These are phyloP conservation scores for Diprion similis DNA, from an alignment of 1,140 invertebrate species.

Conservation along the genomic window DNA sequence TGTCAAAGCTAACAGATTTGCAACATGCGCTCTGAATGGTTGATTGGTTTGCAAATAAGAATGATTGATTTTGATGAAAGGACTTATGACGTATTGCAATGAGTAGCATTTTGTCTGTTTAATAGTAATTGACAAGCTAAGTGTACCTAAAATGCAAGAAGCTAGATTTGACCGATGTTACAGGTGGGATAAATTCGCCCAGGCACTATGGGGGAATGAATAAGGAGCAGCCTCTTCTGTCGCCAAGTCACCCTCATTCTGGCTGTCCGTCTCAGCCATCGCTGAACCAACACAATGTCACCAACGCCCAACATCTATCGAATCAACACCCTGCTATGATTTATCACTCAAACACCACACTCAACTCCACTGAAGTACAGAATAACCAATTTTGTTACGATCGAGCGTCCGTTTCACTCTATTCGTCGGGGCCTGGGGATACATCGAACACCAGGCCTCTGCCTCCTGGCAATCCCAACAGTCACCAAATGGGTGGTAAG, in stretches of 20 bases:
- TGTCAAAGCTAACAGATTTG: too few relatives aligned
- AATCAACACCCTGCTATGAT: slow-evolving; percentile 63
- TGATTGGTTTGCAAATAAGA: too few relatives aligned
- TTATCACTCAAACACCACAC: slow-evolving; percentile 59
- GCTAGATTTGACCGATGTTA: slow-evolving; percentile 57
- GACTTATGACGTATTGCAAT: too few relatives aligned
- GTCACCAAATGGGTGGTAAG: slow-evolving; percentile 69
- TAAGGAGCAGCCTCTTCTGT: slow-evolving; percentile 60
- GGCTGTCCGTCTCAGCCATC: slow-evolving; percentile 51
- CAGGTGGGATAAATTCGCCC: slow-evolving; percentile 68
- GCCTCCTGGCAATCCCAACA: slow-evolving; percentile 58
- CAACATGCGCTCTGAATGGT: too few relatives aligned
- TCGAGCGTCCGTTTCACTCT: slow-evolving; percentile 64
- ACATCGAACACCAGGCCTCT: slow-evolving; percentile 58
- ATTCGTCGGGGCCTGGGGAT: slow-evolving; percentile 62
- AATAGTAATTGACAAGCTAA: too few relatives aligned
- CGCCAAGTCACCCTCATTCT: slow-evolving; percentile 64
- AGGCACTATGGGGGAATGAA: slow-evolving; percentile 59
- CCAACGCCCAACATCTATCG: slow-evolving; percentile 59
- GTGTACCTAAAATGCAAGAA: too few relatives aligned
- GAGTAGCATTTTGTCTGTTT: too few relatives aligned
- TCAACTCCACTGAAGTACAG: slow-evolving; percentile 57
- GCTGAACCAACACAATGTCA: slow-evolving; percentile 58
- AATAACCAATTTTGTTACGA: slow-evolving; percentile 69
- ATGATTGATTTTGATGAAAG: too few relatives aligned